These are phyloP conservation scores for Perca flavescens DNA, from an alignment of 2,113 vertebrate species.

Conservation along the genomic window DNA sequence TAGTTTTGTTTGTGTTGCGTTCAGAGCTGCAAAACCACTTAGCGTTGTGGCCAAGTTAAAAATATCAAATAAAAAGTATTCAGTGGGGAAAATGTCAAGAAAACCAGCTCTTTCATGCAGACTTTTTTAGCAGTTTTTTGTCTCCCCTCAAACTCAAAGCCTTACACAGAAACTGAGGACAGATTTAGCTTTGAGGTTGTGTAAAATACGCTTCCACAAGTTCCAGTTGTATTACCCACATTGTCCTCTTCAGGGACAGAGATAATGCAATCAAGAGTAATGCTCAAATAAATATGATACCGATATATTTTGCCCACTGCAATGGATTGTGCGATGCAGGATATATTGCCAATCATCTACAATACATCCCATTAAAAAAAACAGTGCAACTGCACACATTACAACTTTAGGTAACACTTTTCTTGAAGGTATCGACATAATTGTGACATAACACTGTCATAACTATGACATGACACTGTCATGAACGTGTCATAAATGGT, in stretches of 20 bases:
- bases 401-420: background rate
- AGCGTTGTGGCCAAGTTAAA: background rate
- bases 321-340: background rate
- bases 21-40: constrained; percentile 2
- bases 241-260: too few species aligned
- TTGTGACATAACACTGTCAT: too few species aligned
- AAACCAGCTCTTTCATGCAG: background rate
- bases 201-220: background rate
- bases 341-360: background rate
- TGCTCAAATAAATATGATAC: background rate
- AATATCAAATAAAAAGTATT: background rate
- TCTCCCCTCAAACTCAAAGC: background rate
- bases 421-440: too few species aligned
- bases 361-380: background rate
- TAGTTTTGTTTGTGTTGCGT: background rate
- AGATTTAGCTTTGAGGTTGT: background rate
- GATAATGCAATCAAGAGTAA: background rate
- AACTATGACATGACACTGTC: too few species aligned
- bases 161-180: background rate
- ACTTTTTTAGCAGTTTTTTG: background rate
- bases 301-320: background rate
- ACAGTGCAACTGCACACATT: too few species aligned
- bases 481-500: too few species aligned
- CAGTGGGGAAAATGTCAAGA: constrained; percentile 8
- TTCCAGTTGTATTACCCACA: background rate